Evolutionary conservation across 1,140 invertebrate genomes (phyloP), one percentile per base, ranked within the genome.

Genomic region (Armadillidium nasatum): DNA sequence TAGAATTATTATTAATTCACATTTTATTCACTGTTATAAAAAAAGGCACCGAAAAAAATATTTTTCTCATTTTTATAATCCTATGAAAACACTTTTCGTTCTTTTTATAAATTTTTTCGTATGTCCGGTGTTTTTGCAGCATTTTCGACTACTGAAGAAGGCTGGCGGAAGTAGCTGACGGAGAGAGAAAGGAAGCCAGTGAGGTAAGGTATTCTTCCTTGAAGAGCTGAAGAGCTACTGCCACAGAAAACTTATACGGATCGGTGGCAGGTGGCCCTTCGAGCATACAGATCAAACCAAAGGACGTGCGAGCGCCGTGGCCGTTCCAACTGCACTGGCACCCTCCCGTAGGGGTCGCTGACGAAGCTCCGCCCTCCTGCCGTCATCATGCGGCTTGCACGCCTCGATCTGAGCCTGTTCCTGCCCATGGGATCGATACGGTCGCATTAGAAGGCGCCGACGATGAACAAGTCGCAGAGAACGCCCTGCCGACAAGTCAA

Each of bases 341-440:
- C 50, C 50, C 50, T 60, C 50, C 50, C 50, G 50, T 4, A 60
- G 50, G 50, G 50, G 50, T 60, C 50, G 50, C 50, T 60, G 50
- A 60, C 50, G 50, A 60, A 60, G 50, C 50, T 60, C 50, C 50
- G 50, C 50, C 50, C 50, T 60, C 50, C 50, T 60, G 50, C 50
- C 50, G 50, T 60, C 50, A 60, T 60, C 50, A 60, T 60, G 50
- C 50, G 50, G 50, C 50, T 60, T 19, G 50, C 50, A 60, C 50
- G 50, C 50, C 50, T 60, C 50, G 50, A 60, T 60, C 50, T 60
- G 50, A 60, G 50, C 50, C 50, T 60, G 50, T 60, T 60, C 50
- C 50, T 60, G 50, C 50, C 50, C 50, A 60, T 60, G 50, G 50
- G 50, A 60, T 60, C 50, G 50, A 60, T 60, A 60, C 50, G 50